phyloP scores from a whole-genome alignment of 2,113 vertebrate genomes.

The Erpornis zantholeuca region DNA sequence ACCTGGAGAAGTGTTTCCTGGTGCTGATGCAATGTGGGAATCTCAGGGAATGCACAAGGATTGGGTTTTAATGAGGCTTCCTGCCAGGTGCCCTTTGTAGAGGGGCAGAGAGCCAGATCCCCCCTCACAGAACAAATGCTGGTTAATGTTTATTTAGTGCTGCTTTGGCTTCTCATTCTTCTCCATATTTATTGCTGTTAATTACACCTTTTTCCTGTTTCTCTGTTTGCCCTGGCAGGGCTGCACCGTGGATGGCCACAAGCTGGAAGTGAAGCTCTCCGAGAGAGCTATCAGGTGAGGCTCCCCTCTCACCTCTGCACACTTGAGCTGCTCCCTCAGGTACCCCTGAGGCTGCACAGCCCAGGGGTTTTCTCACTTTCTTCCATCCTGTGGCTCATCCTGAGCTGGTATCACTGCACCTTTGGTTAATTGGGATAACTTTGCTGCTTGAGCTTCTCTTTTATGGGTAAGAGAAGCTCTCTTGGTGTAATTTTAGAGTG shows the following conservation, averaged over 20 bases:
- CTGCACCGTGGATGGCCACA: constrained; percentile 84
- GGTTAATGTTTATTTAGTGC: background rate
- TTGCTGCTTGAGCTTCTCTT: background rate
- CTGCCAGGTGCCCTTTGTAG: background rate
- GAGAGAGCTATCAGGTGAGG: constrained; percentile 88
- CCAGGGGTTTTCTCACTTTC: accelerated
- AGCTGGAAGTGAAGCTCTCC: constrained; percentile 89
- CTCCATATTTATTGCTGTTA: background rate
- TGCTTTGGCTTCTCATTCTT: background rate
- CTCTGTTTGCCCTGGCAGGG: constrained; percentile 68
- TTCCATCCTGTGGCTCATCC: accelerated
- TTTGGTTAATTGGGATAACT: background rate
- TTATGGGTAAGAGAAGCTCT: background rate
- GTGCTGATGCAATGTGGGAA: accelerated
- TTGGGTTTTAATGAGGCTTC: background rate
- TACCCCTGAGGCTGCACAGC: background rate
- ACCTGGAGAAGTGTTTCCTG: background rate
- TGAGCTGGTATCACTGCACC: accelerated
- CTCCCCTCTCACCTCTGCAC: background rate
- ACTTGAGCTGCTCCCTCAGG: background rate
- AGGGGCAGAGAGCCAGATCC: background rate
- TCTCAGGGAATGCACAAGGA: background rate
- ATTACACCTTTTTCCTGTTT: background rate
- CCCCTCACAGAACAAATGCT: background rate
- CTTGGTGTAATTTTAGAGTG: background rate